Evolutionary conservation across 1,140 invertebrate genomes (phyloP).

Genomic region (Zaprionus lachaisei): DNA sequence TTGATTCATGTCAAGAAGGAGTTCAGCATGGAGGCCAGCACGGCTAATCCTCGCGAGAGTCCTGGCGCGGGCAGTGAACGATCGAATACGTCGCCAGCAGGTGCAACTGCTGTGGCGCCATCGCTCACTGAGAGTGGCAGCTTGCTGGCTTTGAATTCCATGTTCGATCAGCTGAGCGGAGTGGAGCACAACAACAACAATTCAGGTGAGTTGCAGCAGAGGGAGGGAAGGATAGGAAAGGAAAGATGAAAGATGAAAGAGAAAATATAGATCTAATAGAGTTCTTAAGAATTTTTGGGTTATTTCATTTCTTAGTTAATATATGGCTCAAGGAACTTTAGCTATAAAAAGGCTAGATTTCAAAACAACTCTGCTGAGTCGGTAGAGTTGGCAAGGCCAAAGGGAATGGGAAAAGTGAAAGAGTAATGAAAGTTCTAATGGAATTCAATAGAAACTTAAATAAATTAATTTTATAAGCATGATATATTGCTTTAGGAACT

Average conservation of each 20-base stretch:
- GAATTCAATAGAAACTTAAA: neutral
- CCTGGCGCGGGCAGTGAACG: constrained; percentile 88
- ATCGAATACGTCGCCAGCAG: constrained; percentile 87
- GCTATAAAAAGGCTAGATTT: constrained; percentile 3
- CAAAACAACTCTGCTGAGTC: too few relatives aligned
- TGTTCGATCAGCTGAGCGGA: constrained; percentile 90
- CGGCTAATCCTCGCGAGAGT: constrained; percentile 84
- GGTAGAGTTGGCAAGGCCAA: too few relatives aligned
- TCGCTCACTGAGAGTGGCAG: constrained; percentile 87
- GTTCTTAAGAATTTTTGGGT: neutral
- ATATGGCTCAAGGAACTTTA: neutral
- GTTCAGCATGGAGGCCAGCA: constrained; percentile 64
- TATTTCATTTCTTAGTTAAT: neutral
- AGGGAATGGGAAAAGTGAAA: too few relatives aligned
- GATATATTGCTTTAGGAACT: too few relatives aligned
- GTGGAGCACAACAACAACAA: constrained; percentile 65
- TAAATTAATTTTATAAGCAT: neutral
- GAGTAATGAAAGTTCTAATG: neutral
- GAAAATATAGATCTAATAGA: neutral
- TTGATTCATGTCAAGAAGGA: constrained; percentile 79
- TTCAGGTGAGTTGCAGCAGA: constrained; percentile 40
- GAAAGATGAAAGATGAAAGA: too few relatives aligned
- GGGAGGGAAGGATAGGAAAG: neutral
- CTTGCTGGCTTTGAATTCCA: constrained; percentile 93
- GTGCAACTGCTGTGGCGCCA: constrained; percentile 82